Evolutionary conservation across 2,113 vertebrate species (phyloP), one percentile per base, ranked within the genome.

Genomic region (Cariama cristata): DNA sequence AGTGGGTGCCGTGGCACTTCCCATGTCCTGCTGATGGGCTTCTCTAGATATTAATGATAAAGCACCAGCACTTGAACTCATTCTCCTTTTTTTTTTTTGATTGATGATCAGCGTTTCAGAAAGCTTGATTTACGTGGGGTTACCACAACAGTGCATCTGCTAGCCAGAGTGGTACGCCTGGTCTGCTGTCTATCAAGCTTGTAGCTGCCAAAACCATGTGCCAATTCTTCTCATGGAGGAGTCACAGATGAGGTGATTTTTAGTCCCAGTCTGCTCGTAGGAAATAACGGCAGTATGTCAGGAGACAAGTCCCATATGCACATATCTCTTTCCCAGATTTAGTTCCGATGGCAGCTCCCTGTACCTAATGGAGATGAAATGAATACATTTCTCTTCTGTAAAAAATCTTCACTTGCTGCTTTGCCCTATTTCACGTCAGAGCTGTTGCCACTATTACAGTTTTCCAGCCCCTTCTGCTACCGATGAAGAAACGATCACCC

Each of bases 11-110:
- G 38, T 38, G 38, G 74, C 58, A 1, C 59, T 69, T 49, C 40
- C 69, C 35, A 0, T 1, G 3, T 69, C 86, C 96, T 79, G 93
- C 90, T n/a, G 82, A 64, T 56, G 53, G 82, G 67, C 63, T 50
- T 23, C 82, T 85, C n/a, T 40, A 35, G 18, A 3, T 32, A 13
- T 23, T 68, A 68, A 64, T 64, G 75, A 62, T 12, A 45, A 81
- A 90, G 95, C 96, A 95, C 96, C 95, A 95, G 94, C 95, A 95
- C 94, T 94, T 95, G 47, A 77, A 58, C 80, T 81, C 44, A 1
- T 73, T 59, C 19, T 64, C 38, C 9, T 40, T 47, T 53, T 6
- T 22, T 8, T 12, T 59, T 6, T 27, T 17, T 12, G n/a, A n/a
- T n/a, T n/a, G n/a, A n/a, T n/a, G 2, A 20, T 44, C n/a, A 17